These are phyloP conservation scores for Mus minutoides DNA, from an alignment of 2,797 vertebrate genomes.

Conservation along the genomic window DNA sequence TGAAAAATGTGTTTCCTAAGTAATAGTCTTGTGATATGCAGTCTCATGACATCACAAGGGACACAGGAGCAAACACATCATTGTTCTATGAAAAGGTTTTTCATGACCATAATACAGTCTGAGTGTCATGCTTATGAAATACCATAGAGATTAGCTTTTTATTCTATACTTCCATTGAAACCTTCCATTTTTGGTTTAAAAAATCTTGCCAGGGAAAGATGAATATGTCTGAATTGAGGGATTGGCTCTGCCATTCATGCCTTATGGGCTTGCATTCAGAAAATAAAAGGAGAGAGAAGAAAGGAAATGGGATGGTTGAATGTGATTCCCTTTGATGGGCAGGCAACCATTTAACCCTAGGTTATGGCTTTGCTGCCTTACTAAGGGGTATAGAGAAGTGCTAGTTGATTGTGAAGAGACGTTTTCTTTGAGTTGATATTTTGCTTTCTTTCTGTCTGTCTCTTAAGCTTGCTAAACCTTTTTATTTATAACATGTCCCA, in stretches of 20 bases:
- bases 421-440: conserved; percentile 35
- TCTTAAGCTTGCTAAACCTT: neutral
- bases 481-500: neutral
- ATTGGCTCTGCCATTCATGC: conserved; percentile 58
- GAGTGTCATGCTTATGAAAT: conserved; percentile 69
- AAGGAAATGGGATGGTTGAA: neutral
- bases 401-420: conserved; percentile 9
- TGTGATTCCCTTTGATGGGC: conserved; percentile 37
- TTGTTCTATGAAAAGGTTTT: conserved; percentile 65
- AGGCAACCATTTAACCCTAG: conserved; percentile 44
- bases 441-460: conserved; percentile 3
- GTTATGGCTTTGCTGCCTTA: conserved; percentile 8
- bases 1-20: conserved; percentile 19
- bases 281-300: neutral
- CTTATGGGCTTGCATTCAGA: conserved; percentile 58
- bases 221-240: conserved; percentile 65
- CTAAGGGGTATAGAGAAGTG: conserved; percentile 36
- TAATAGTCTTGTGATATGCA: conserved; percentile 25
- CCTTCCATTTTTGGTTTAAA: conserved; percentile 62
- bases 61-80: conserved; percentile 44
- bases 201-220: conserved; percentile 66
- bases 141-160: conserved; percentile 67
- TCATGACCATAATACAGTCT: conserved; percentile 45
- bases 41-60: neutral
- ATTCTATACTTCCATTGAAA: conserved; percentile 64